Percentiles rank a stretch among this genome's conserved stretches.
These are phyloP conservation scores for Nothobranchius furzeri DNA, from an alignment of 2,113 vertebrate genomes.

Conservation along the genomic window DNA sequence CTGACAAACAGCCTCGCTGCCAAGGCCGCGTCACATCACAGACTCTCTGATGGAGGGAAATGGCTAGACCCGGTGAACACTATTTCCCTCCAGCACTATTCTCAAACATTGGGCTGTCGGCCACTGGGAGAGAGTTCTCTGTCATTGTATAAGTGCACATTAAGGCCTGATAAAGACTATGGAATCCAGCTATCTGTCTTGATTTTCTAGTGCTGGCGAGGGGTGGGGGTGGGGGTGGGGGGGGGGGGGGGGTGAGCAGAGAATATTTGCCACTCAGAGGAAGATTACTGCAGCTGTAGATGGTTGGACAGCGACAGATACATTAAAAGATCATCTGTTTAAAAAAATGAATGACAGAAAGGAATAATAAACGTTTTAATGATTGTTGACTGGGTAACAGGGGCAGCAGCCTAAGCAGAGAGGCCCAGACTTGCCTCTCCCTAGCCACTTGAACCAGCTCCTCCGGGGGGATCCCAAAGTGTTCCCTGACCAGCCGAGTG, in stretches of 20 bases:
- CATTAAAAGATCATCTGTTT: not conserved
- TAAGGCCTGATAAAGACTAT: conserved; percentile 68
- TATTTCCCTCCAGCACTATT: conserved; percentile 54
- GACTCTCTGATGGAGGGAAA: conserved; percentile 53
- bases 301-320: not conserved
- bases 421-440: no score
- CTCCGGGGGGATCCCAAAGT: no score
- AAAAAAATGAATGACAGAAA: no score
- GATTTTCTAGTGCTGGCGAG: conserved; percentile 56
- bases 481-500: no score
- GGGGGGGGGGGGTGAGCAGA: conserved; percentile 26
- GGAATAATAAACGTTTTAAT: no score
- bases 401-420: no score
- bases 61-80: conserved; percentile 36
- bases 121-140: conserved; percentile 49
- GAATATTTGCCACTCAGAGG: conserved; percentile 75
- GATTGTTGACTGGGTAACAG: no score
- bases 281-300: conserved; percentile 59
- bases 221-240: no score
- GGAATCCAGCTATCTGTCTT: conserved; percentile 68
- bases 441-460: no score
- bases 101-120: conserved; percentile 53
- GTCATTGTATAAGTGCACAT: conserved; percentile 71
- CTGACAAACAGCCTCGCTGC: conserved; percentile 43
- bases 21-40: conserved; percentile 56